A percentile compares a stretch with the other conserved stretches of the same genome.
Conservation (phyloP, 2,888 invertebrate species). For the Doris montereyensis region DNA sequence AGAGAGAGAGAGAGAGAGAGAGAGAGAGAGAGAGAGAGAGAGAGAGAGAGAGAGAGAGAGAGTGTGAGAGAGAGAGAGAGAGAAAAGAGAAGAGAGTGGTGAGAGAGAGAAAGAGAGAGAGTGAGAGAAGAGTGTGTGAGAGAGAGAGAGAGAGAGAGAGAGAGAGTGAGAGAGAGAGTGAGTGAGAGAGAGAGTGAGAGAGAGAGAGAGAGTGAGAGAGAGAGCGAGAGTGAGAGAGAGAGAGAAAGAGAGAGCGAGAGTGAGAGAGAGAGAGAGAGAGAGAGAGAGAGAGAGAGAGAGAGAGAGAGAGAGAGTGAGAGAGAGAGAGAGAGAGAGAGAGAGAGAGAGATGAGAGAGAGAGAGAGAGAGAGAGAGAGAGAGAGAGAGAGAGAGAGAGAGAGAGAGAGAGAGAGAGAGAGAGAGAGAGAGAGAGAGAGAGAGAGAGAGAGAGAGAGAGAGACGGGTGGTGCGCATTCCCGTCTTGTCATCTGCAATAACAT, state of each 20-base stretch:
- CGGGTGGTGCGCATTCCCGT: neutral
- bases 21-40: neutral
- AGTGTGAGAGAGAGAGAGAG: neutral
- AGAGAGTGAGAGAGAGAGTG: neutral
- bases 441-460: neutral
- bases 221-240: neutral
- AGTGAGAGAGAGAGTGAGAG: conserved; percentile 5
- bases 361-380: neutral
- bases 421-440: neutral
- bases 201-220: conserved; percentile 2
- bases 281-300: neutral
- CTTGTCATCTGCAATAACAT: neutral
- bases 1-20: neutral
- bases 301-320: neutral
- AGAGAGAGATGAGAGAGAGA: neutral
- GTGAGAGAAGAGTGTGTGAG: neutral
- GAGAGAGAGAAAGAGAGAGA: neutral
- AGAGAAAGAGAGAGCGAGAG: neutral
- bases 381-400: neutral
- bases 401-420: neutral
- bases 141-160: neutral
- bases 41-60: conserved; percentile 4
- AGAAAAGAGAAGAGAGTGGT: neutral
- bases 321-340: neutral
- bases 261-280: neutral